Conservation (phyloP, 2,797 vertebrate species). For the Chromis chromis region DNA sequence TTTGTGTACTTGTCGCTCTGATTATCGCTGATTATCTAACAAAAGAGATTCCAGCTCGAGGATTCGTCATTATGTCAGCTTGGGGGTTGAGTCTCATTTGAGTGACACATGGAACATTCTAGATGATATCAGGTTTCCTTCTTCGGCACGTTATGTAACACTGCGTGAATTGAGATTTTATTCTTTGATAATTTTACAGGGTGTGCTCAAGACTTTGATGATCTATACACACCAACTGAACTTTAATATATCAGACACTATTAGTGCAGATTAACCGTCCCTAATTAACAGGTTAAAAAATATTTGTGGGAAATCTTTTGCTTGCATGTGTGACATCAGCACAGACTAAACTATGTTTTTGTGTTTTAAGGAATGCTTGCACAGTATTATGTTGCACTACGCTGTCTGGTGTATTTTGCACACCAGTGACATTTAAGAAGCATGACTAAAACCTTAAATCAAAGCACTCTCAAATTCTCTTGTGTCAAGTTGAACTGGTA, state of each 20-base stretch:
- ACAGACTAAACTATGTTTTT: background rate
- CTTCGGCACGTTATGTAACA: conserved; percentile 22
- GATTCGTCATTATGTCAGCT: conserved; percentile 31
- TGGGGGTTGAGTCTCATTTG: background rate
- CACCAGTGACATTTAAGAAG: no score
- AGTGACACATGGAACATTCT: conserved; percentile 72
- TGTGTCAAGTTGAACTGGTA: no score
- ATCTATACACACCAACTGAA: background rate
- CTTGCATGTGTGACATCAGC: background rate
- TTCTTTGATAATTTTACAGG: background rate
- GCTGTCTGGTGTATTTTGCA: no score
- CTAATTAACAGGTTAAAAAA: background rate
- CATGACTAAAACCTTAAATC: no score
- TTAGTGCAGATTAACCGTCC: background rate
- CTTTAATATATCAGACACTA: background rate
- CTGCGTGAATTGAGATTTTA: background rate
- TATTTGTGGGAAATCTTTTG: background rate
- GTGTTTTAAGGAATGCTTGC: no score
- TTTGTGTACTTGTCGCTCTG: background rate
- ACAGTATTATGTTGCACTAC: background rate
- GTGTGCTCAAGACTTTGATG: background rate
- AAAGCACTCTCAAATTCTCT: no score
- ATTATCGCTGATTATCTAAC: conserved; percentile 39
- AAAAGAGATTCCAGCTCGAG: conserved; percentile 53
- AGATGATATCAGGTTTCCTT: conserved; percentile 67